A percentile compares a stretch with the other conserved stretches of the same genome.
Conservation (phyloP, 2,888 invertebrate genomes). For the Diaperis boleti region DNA sequence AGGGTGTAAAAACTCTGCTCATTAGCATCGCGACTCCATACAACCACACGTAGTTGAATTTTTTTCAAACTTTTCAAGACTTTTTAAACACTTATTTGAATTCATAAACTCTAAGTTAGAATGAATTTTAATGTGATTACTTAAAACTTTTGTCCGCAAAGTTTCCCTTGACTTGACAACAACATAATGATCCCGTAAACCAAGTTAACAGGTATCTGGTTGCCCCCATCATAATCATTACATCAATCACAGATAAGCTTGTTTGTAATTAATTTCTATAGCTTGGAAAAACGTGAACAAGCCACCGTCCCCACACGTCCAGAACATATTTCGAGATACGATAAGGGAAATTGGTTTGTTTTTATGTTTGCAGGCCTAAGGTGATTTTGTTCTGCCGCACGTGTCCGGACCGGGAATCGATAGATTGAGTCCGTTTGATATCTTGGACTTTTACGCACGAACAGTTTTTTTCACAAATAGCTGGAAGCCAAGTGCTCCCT, state of each 20-base stretch:
- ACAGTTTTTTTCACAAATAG: constrained; percentile 46
- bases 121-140: constrained; percentile 44
- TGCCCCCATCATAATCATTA: constrained; percentile 13
- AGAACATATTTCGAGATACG: constrained; percentile 42
- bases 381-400: constrained; percentile 52
- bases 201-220: constrained; percentile 35
- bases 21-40: constrained; percentile 33
- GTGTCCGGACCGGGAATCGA: constrained; percentile 54
- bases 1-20: constrained; percentile 20
- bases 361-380: constrained; percentile 53
- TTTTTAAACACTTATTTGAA: constrained; percentile 38
- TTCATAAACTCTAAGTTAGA: constrained; percentile 40
- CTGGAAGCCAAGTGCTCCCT: constrained; percentile 32
- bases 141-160: constrained; percentile 26
- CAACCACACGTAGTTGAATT: constrained; percentile 16
- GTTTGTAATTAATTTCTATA: neutral
- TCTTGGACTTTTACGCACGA: constrained; percentile 50
- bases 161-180: constrained; percentile 7
- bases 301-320: constrained; percentile 25
- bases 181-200: constrained; percentile 1
- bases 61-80: constrained; percentile 30
- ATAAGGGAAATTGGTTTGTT: constrained; percentile 53
- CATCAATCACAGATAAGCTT: constrained; percentile 1
- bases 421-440: constrained; percentile 52
- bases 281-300: constrained; percentile 1